These are phyloP conservation scores for Caradrina kadenii DNA, from an alignment of 2,888 invertebrate species.

Conservation along the genomic window DNA sequence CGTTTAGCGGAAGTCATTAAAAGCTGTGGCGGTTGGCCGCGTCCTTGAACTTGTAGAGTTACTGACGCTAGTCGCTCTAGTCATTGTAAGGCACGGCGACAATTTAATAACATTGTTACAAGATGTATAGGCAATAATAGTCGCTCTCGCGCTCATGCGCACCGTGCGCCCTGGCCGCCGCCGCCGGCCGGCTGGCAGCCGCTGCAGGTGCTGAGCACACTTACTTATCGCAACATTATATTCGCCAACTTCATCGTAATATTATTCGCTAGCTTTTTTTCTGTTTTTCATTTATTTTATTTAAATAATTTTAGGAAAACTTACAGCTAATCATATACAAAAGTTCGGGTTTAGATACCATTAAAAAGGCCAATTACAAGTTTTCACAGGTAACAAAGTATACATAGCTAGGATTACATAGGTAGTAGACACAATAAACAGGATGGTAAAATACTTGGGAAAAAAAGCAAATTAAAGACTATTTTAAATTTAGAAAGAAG, in stretches of 20 bases:
- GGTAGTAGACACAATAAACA: too few species aligned
- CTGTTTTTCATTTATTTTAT: background rate
- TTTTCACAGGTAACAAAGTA: too few species aligned
- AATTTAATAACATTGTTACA: conserved; percentile 6
- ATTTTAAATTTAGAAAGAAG: too few species aligned
- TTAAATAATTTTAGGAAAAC: too few species aligned
- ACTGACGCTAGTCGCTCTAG: conserved; percentile 6
- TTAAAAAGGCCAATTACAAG: too few species aligned
- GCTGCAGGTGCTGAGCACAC: background rate
- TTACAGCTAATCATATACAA: too few species aligned
- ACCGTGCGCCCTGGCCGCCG: too few species aligned
- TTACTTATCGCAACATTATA: background rate
- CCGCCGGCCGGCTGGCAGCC: too few species aligned
- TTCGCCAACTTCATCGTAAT: background rate
- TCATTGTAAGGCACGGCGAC: background rate
- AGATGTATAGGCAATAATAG: conserved; percentile 18
- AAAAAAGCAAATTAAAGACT: too few species aligned
- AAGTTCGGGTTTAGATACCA: too few species aligned
- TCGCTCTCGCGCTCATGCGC: background rate
- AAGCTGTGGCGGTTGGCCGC: background rate
- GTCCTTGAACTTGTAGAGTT: conserved; percentile 19
- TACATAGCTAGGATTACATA: too few species aligned
- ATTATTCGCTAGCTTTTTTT: background rate
- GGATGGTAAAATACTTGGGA: too few species aligned
- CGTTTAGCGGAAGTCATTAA: conserved; percentile 4